A percentile compares a stretch with the other conserved stretches of the same genome.
Evolutionary conservation across 2,797 vertebrate genomes (phyloP).

Genomic region (Protonibea diacanthus): DNA sequence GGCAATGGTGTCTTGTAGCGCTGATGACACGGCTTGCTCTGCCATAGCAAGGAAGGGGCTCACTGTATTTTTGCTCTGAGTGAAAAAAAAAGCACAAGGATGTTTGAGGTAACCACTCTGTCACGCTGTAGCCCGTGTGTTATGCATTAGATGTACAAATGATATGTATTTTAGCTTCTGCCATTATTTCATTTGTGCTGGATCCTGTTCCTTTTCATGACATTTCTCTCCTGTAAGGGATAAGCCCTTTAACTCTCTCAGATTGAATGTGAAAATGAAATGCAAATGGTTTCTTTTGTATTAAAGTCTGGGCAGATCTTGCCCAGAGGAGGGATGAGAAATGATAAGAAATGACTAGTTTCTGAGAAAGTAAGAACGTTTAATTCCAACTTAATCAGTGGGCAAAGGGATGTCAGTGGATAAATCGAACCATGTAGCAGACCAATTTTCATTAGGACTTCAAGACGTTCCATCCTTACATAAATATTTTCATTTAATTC

Average conservation of each 20-base stretch:
- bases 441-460: slow-evolving; percentile 40
- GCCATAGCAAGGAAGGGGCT: slow-evolving; percentile 51
- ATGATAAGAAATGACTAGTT: slow-evolving; percentile 69
- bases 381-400: slow-evolving; percentile 73
- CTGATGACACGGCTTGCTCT: slow-evolving; percentile 75
- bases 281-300: slow-evolving; percentile 79
- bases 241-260: slow-evolving; percentile 68
- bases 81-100: slow-evolving; percentile 39
- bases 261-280: slow-evolving; percentile 79
- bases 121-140: slow-evolving; percentile 50
- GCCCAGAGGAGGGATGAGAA: slow-evolving; percentile 63
- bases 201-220: slow-evolving; percentile 63
- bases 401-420: slow-evolving; percentile 45
- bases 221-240: slow-evolving; percentile 56
- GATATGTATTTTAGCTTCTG: slow-evolving; percentile 63
- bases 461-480: slow-evolving; percentile 12
- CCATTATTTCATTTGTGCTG: slow-evolving; percentile 64
- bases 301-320: slow-evolving; percentile 71
- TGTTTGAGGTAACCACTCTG: slow-evolving; percentile 59
- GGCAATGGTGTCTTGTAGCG: slow-evolving; percentile 77
- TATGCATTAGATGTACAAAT: slow-evolving; percentile 63
- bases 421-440: slow-evolving; percentile 42
- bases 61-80: slow-evolving; percentile 56
- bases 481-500: slow-evolving; percentile 25
- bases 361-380: slow-evolving; percentile 70